These are phyloP conservation scores for Stigmatopora argus DNA, from an alignment of 2,113 vertebrate species.

Conservation along the genomic window DNA sequence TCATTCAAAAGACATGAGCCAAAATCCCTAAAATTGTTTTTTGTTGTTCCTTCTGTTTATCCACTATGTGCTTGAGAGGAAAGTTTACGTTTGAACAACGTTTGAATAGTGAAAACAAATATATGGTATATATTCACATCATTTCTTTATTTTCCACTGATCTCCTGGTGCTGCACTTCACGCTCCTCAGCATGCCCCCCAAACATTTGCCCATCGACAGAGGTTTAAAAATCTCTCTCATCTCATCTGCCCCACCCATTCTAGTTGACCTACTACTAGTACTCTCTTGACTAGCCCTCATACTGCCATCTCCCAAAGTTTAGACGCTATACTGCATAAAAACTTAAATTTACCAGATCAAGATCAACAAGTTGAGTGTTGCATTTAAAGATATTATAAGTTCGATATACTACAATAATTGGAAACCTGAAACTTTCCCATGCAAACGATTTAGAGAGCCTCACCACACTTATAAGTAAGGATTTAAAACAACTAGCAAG, in stretches of 20 bases:
- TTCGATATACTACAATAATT: not conserved
- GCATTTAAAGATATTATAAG: not conserved
- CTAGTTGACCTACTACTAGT: constrained; percentile 44
- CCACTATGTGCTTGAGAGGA: constrained; percentile 13
- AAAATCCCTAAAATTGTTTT: constrained; percentile 29
- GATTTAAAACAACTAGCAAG: not conserved
- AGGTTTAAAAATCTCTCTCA: constrained; percentile 47
- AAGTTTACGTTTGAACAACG: constrained; percentile 29
- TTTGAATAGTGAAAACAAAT: constrained; percentile 39
- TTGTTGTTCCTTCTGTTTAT: not conserved
- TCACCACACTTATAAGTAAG: not conserved
- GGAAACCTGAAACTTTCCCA: not conserved
- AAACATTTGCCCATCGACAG: constrained; percentile 27
- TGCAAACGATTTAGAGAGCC: not conserved
- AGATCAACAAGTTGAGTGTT: not conserved
- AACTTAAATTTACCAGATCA: not conserved
- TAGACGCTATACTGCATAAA: constrained; percentile 25
- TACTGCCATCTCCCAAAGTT: constrained; percentile 36
- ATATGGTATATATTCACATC: constrained; percentile 26
- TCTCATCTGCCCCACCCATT: constrained; percentile 40
- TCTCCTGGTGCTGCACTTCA: constrained; percentile 2
- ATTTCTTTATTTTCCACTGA: constrained; percentile 3
- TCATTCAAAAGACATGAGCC: constrained; percentile 44
- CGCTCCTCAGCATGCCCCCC: constrained; percentile 10
- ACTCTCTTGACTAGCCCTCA: constrained; percentile 38